Conservation (phyloP, 1,140 invertebrate species). For the Euwallacea fornicatus region DNA sequence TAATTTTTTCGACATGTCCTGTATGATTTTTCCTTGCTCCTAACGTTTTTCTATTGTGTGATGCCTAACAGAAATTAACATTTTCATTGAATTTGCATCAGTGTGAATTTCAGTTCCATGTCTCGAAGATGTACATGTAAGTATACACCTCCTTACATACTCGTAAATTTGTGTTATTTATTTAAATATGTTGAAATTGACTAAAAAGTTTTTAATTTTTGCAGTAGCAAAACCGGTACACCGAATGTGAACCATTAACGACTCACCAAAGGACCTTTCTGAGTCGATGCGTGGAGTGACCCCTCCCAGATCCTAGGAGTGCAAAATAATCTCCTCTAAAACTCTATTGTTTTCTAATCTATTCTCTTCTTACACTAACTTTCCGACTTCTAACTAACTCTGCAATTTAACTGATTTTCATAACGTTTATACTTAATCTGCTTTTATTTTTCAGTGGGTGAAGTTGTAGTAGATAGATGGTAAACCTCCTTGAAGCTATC, state of each 20-base stretch:
- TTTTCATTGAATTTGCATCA: no score
- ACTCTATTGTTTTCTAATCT: constrained; percentile 8
- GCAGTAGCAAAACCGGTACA: constrained; percentile 44
- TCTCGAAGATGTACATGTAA: no score
- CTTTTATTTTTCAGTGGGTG: constrained; percentile 52
- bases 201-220: constrained; percentile 46
- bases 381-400: background rate
- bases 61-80: no score
- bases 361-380: background rate
- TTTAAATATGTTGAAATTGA: background rate
- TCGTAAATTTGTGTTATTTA: no score
- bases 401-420: background rate
- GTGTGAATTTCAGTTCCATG: no score
- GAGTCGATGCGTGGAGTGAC: constrained; percentile 42
- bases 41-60: no score
- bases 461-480: constrained; percentile 51
- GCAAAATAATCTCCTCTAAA: constrained; percentile 12
- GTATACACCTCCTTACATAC: no score
- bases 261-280: constrained; percentile 37
- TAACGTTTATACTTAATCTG: background rate
- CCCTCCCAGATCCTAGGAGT: constrained; percentile 21
- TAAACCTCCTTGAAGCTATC: constrained; percentile 32
- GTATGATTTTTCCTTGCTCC: no score
- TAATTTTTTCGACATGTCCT: no score
- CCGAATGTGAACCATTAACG: constrained; percentile 41